Conservation (phyloP, 2,888 invertebrate species). For the Agriotes lineatus region DNA sequence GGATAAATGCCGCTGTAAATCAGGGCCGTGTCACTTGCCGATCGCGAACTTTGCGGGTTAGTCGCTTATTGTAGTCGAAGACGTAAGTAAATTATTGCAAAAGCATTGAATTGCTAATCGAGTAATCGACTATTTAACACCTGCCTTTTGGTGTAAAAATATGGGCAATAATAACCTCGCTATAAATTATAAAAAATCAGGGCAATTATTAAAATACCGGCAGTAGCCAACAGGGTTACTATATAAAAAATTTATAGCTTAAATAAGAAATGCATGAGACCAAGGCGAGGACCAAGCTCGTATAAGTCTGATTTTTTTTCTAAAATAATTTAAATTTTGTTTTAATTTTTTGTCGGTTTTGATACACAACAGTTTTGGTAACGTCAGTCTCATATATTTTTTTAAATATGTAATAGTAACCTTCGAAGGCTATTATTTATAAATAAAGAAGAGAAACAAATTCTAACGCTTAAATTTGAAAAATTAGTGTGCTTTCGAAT, state of each 20-base stretch:
- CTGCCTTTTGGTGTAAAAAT: conserved; percentile 35
- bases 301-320: too few species aligned
- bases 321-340: too few species aligned
- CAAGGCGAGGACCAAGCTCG: too few species aligned
- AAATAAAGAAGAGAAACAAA: too few species aligned
- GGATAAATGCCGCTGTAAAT: background rate
- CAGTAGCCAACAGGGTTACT: conserved; percentile 19
- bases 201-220: too few species aligned
- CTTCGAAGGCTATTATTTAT: too few species aligned
- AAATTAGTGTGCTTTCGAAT: too few species aligned
- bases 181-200: conserved; percentile 38
- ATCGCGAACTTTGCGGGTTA: conserved; percentile 1
- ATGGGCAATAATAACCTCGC: conserved; percentile 31
- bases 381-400: too few species aligned
- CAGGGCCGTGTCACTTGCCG: background rate
- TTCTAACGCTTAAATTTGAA: too few species aligned
- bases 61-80: conserved; percentile 34
- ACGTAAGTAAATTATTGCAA: conserved; percentile 29
- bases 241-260: conserved; percentile 24
- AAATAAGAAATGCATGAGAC: background rate
- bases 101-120: conserved; percentile 35
- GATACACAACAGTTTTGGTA: too few species aligned
- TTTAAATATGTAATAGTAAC: too few species aligned
- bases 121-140: conserved; percentile 40
- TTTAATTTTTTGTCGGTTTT: too few species aligned